Conservation (phyloP, 2,888 invertebrate genomes). For the Drosophila lutescens region DNA sequence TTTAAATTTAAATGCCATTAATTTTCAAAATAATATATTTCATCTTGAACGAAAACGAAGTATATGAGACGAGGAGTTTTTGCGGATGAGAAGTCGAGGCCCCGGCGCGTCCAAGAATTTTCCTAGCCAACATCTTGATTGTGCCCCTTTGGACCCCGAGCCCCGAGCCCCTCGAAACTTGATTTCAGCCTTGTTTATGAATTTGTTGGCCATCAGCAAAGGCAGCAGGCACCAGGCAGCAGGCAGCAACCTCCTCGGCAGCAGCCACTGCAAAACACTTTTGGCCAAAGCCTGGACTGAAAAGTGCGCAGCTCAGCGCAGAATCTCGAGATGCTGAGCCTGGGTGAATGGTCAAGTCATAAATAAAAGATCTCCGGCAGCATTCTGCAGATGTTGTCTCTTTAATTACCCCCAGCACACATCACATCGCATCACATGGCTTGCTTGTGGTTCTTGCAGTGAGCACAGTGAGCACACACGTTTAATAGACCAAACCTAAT, state of each 20-base stretch:
- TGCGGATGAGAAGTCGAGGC: slow-evolving; percentile 12
- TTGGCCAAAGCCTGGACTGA: slow-evolving; percentile 8
- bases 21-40: no score
- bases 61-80: not conserved
- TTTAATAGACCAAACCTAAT: slow-evolving; percentile 41
- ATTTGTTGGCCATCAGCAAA: slow-evolving; percentile 53
- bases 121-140: slow-evolving; percentile 70
- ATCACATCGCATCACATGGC: slow-evolving; percentile 12
- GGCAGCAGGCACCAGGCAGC: not conserved
- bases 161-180: slow-evolving; percentile 42
- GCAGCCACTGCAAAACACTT: slow-evolving; percentile 27
- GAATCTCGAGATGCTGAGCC: not conserved
- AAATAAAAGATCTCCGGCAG: slow-evolving; percentile 55
- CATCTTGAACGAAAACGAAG: not conserved
- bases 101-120: slow-evolving; percentile 53
- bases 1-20: no score
- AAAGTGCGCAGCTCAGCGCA: slow-evolving; percentile 9
- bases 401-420: slow-evolving; percentile 61
- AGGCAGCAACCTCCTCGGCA: no score
- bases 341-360: slow-evolving; percentile 69
- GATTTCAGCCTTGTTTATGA: slow-evolving; percentile 67
- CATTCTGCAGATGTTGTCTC: slow-evolving; percentile 63
- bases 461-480: slow-evolving; percentile 25
- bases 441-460: slow-evolving; percentile 11
- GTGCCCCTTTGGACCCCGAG: slow-evolving; percentile 19